Base-by-base conservation (phyloP, 1,140 invertebrate genomes). In the Lordiphosa stackelbergi region DNA sequence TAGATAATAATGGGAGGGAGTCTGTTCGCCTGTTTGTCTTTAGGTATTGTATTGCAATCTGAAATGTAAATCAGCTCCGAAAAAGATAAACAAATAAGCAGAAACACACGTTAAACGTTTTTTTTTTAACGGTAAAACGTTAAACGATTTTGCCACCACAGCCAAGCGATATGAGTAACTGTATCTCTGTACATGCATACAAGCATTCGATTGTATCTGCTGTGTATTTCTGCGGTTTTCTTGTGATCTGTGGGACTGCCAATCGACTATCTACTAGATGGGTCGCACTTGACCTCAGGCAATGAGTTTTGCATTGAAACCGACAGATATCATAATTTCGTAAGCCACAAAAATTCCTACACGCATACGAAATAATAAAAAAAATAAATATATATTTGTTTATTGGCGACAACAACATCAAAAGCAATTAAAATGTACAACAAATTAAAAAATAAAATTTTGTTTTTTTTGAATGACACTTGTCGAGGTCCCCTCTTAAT, bases 381-480 rank as follows among this genome's bases (percentile, higher is more conserved):
- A 43, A 60, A 54, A 42, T 38, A 28, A 37, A 45, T 42, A 58
- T 52, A 54, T 57, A 54, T 66, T 24, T 63, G 41, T 38, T 48
- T 34, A 13, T 45, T 51, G 7, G 16, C 51, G 46, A 53, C 61
- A 45, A 45, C 53, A 22, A 24, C 24, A 63, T 57, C 62, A 66
- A 47, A 66, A 81, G 66, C 71, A 81, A 79, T 79, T 79, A 65
- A 79, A 74, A 81, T 81, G 70, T 78, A 57, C 74, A 57, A 66
- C 57, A 73, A 69, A 74, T 74, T 74, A 70, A 74, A 74, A 51
- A 73, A 73, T 38, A 40, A 40, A 34, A 54, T 46, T 45, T 28
- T n/a, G n/a, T 11, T 45, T 45, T 45, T 58, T 62, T 69, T 83
- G 75, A 83, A 72, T 83, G 75, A 81, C 75, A 79, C 69, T 58